These are phyloP conservation scores for Melinaea menophilus DNA, from an alignment of 2,888 invertebrate species.

Conservation along the genomic window DNA sequence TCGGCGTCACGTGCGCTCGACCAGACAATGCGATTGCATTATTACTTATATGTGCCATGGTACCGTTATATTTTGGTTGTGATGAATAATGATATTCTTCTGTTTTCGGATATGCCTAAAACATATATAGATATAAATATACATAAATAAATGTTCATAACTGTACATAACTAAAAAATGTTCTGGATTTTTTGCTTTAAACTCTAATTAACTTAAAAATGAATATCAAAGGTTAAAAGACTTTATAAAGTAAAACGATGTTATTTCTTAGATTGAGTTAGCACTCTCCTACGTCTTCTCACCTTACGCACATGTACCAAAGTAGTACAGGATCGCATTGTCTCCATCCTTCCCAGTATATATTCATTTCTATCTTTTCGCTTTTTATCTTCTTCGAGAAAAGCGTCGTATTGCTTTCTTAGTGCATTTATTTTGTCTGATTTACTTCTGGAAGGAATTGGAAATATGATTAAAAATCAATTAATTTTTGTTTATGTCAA, in stretches of 20 bases:
- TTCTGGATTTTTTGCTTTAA: no score
- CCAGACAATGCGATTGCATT: not conserved
- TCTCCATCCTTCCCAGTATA: conserved; percentile 64
- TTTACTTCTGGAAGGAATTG: conserved; percentile 49
- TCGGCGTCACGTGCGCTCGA: conserved; percentile 2
- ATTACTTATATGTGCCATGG: conserved; percentile 6
- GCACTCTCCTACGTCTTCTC: conserved; percentile 14
- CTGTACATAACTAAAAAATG: no score
- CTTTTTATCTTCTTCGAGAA: conserved; percentile 69
- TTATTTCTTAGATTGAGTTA: not conserved
- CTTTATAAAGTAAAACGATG: no score
- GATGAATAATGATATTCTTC: not conserved
- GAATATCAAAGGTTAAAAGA: no score
- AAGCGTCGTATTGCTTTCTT: conserved; percentile 66
- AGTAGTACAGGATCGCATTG: conserved; percentile 55
- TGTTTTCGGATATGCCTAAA: not conserved
- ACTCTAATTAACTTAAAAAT: no score
- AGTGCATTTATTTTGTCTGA: conserved; percentile 60
- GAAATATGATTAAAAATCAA: not conserved
- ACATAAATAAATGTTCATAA: no score
- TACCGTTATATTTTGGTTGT: conserved; percentile 2
- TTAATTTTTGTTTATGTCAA: not conserved
- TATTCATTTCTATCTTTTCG: conserved; percentile 68
- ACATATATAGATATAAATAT: no score
- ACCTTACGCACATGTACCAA: conserved; percentile 49